These are phyloP conservation scores for Andricus quercusramuli DNA, from an alignment of 2,888 invertebrate species.

Conservation along the genomic window DNA sequence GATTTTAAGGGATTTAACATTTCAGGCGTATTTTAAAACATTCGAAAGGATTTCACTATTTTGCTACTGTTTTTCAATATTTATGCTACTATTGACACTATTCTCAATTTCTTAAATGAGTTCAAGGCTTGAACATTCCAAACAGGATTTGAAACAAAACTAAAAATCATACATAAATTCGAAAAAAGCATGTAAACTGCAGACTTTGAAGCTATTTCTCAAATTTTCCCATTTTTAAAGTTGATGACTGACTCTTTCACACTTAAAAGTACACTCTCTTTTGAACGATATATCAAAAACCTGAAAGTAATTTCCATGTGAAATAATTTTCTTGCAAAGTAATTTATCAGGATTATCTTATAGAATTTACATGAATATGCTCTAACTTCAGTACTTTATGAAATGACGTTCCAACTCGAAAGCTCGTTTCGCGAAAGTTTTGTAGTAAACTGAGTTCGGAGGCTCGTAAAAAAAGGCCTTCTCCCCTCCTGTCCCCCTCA, in stretches of 20 bases:
- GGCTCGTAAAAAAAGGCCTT: constrained; percentile 22
- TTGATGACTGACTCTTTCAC: too few relatives aligned
- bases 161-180: background rate
- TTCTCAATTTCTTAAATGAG: too few relatives aligned
- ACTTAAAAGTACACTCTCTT: too few relatives aligned
- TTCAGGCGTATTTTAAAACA: too few relatives aligned
- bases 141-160: background rate
- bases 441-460: constrained; percentile 17
- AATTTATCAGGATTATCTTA: constrained; percentile 19
- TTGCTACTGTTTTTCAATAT: too few relatives aligned
- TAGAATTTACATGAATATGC: constrained; percentile 18
- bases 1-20: too few relatives aligned
- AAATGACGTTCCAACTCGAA: constrained; percentile 38
- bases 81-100: too few relatives aligned
- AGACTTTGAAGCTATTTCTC: too few relatives aligned
- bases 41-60: too few relatives aligned
- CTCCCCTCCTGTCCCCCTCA: background rate
- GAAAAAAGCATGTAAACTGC: background rate
- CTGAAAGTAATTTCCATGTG: background rate
- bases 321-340: background rate
- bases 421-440: constrained; percentile 32
- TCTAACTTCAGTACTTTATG: constrained; percentile 21
- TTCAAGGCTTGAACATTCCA: background rate
- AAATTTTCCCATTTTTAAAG: too few relatives aligned
- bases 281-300: background rate